Percentiles rank a stretch among this genome's conserved stretches.
Evolutionary conservation across 2,113 vertebrate genomes (phyloP).

Genomic region (Turdus rufiventris): DNA sequence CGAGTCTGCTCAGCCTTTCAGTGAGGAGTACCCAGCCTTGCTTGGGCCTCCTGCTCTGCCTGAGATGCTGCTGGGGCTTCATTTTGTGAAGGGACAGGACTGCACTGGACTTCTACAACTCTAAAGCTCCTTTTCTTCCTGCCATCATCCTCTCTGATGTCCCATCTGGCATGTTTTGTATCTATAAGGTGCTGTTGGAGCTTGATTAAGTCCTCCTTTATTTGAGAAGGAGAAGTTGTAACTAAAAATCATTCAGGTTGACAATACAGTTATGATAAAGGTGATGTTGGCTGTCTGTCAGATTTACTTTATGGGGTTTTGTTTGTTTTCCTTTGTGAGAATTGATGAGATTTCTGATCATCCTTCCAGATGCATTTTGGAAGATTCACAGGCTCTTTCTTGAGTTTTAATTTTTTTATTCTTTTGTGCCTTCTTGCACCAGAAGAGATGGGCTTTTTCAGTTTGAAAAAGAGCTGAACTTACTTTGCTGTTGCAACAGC

Average conservation of each 20-base stretch:
- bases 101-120: not conserved
- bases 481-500: not conserved
- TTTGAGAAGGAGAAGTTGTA: not conserved
- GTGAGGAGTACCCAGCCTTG: not conserved
- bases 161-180: not conserved
- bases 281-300: not conserved
- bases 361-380: not conserved
- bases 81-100: not conserved
- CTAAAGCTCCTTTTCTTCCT: not conserved
- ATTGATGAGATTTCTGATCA: not conserved
- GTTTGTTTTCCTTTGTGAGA: not conserved
- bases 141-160: not conserved
- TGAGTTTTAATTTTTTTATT: not conserved
- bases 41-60: not conserved
- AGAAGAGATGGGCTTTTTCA: not conserved
- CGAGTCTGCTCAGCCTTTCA: not conserved
- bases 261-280: accelerated
- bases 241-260: not conserved
- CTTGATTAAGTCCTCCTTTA: not conserved
- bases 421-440: not conserved
- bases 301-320: not conserved
- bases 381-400: not conserved
- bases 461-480: not conserved
- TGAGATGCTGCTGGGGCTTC: not conserved
- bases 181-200: not conserved